phyloP scores from a whole-genome alignment of 2,797 vertebrate species.

The Rhyacichthys aspro region DNA sequence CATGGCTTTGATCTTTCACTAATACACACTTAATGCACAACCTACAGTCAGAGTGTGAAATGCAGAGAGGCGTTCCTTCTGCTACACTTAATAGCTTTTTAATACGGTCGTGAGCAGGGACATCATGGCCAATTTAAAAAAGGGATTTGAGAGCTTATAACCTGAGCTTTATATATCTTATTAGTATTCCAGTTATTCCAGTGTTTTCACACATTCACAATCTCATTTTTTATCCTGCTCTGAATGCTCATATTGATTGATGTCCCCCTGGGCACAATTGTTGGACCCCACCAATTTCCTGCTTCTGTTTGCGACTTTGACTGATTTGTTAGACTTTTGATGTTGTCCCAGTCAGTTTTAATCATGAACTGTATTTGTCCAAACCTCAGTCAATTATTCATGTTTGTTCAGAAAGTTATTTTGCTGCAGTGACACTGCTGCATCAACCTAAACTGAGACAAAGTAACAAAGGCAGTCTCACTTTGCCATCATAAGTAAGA shows the following conservation, averaged over 20 bases:
- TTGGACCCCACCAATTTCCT: slow-evolving; percentile 33
- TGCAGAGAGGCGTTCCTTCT: slow-evolving; percentile 32
- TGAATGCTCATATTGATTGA: slow-evolving; percentile 16
- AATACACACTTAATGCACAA: slow-evolving; percentile 46
- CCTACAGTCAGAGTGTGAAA: slow-evolving; percentile 32
- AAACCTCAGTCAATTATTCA: slow-evolving; percentile 60
- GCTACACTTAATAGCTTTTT: slow-evolving; percentile 45
- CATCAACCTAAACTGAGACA: too few relatives aligned
- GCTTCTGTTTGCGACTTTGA: background rate
- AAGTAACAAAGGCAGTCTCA: too few relatives aligned
- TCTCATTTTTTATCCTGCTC: slow-evolving; percentile 28
- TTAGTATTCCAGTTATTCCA: slow-evolving; percentile 53
- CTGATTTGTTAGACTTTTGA: slow-evolving; percentile 33
- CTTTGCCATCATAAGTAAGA: background rate
- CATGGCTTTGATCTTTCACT: slow-evolving; percentile 50
- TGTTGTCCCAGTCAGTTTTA: slow-evolving; percentile 55
- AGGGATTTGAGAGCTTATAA: slow-evolving; percentile 49
- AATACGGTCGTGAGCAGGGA: slow-evolving; percentile 35
- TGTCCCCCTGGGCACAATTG: slow-evolving; percentile 31
- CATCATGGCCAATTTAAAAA: slow-evolving; percentile 44
- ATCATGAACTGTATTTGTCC: slow-evolving; percentile 53
- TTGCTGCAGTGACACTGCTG: background rate
- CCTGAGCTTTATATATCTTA: slow-evolving; percentile 55
- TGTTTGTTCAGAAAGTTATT: slow-evolving; percentile 46
- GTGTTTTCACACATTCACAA: background rate